Base-by-base conservation (phyloP, 2,888 invertebrate genomes). In the Kryphioiulus occultus region DNA sequence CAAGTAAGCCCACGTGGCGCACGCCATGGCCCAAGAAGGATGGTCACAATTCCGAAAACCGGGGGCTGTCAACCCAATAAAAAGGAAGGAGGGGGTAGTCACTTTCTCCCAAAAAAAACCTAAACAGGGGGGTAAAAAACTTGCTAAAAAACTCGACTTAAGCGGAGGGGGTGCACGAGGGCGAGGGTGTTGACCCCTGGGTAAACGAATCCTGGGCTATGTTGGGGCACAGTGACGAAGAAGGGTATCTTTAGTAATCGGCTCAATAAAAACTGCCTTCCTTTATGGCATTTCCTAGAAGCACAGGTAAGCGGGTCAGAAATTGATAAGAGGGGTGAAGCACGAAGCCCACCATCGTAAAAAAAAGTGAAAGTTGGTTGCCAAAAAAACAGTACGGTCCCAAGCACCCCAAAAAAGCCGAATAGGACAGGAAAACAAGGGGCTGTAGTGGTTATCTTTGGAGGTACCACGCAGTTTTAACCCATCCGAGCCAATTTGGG, bases 231-330 rank as follows among this genome's bases (percentile, higher is more conserved):
- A 59, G 59, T 59, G 59, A 59, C 59, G 59, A 59, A 59, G 59
- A 59, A 59, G 59, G 59, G 59, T 59, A 59, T 59, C 59, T 59
- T 22, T 59, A 22, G 59, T 59, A 59, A 59, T 59, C 59, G 59
- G 59, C 59, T 59, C 59, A 59, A 59, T 59, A 59, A 59, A 59
- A 59, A 59, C 59, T 59, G 59, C n/a, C 59, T 59, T 59, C 59
- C 59, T 59, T 59, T 59, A 59, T 59, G 22, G 59, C 59, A 59
- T 59, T 59, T 59, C 59, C 59, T 59, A 59, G 59, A 59, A 59
- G 59, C 59, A 0, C 59, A 59, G 59, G 59, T 59, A 59, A 59
- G 59, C 59, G 59, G 59, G 59, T 59, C 59, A 59, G 59, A 59
- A 59, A 59, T 59, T 59, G 59, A 59, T 59, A 59, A 59, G 59